These are phyloP conservation scores for Drosophila hamatofila DNA, from an alignment of 2,888 invertebrate species.

Conservation along the genomic window DNA sequence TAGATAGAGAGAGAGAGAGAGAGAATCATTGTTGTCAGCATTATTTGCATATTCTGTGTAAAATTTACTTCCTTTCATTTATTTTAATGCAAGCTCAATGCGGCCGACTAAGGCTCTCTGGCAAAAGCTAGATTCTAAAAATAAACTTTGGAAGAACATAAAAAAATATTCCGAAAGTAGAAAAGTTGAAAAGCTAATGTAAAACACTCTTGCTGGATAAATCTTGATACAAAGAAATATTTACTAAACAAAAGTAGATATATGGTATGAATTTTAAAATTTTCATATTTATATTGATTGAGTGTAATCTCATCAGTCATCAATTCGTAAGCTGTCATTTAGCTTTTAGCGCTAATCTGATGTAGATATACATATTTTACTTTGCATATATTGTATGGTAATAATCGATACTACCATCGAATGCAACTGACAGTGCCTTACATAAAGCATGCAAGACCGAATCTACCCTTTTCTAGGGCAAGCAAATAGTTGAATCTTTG, in stretches of 20 bases:
- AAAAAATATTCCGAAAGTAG: background rate
- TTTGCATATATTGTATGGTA: background rate
- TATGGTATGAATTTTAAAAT: background rate
- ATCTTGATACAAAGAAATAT: background rate
- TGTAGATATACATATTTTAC: background rate
- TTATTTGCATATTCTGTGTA: slow-evolving; percentile 78
- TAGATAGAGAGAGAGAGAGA: background rate
- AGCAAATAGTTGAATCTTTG: slow-evolving; percentile 35
- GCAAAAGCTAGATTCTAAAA: slow-evolving; percentile 11
- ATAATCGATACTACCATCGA: background rate
- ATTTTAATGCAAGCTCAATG: slow-evolving; percentile 58
- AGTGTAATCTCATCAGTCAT: background rate
- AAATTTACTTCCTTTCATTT: slow-evolving; percentile 73
- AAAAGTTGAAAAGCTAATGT: background rate
- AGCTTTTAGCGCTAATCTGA: background rate
- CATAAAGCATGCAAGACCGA: background rate
- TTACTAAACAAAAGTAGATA: background rate
- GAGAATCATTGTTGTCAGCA: slow-evolving; percentile 71
- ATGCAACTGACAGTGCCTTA: background rate
- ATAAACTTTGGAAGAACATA: slow-evolving; percentile 12
- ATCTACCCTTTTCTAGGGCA: background rate
- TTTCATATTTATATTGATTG: background rate
- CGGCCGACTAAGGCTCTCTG: slow-evolving; percentile 25
- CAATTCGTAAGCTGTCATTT: background rate
- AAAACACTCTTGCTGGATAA: background rate